Percentiles rank a stretch among this genome's conserved stretches.
Conservation (phyloP, 2,888 invertebrate genomes). For the Drosophila parthenogenetica region DNA sequence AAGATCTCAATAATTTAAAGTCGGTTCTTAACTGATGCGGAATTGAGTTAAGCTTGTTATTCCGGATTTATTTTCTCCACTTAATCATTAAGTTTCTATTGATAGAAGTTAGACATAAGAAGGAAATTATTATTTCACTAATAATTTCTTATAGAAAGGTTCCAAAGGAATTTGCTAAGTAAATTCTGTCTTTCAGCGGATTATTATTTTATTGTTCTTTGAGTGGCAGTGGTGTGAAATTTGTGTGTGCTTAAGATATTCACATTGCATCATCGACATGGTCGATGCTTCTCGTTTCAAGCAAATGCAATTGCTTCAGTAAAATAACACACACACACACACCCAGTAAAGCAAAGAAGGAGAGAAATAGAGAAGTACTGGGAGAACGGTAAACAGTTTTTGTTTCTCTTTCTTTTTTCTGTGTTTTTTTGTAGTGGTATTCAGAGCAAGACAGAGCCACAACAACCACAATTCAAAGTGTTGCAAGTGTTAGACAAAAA, state of each 20-base stretch:
- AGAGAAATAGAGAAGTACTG: not conserved
- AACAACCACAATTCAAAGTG: slow-evolving; percentile 1
- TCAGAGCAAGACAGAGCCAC: slow-evolving; percentile 79
- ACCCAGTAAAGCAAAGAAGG: not conserved
- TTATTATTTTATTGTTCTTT: not conserved
- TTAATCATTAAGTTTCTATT: too few relatives aligned
- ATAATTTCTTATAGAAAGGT: too few relatives aligned
- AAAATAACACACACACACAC: slow-evolving; percentile 11
- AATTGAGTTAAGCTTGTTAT: too few relatives aligned
- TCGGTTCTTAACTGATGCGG: too few relatives aligned
- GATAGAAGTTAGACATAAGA: too few relatives aligned
- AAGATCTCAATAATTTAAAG: too few relatives aligned
- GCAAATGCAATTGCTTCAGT: slow-evolving; percentile 45
- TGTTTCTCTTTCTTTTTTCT: too few relatives aligned
- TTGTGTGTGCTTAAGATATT: slow-evolving; percentile 33
- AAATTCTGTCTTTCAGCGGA: not conserved
- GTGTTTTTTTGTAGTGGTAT: slow-evolving; percentile 58
- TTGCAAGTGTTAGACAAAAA: slow-evolving; percentile 5
- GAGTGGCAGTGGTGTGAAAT: slow-evolving; percentile 2
- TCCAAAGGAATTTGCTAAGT: too few relatives aligned
- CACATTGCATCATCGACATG: slow-evolving; percentile 64
- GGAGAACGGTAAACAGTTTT: slow-evolving; percentile 8
- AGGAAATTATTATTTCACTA: too few relatives aligned
- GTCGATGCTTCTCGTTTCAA: slow-evolving; percentile 50
- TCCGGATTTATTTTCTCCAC: too few relatives aligned